Percentiles rank a stretch among this genome's conserved stretches.
Evolutionary conservation across 2,797 vertebrate species (phyloP).

Genomic region (Tangara arthus): DNA sequence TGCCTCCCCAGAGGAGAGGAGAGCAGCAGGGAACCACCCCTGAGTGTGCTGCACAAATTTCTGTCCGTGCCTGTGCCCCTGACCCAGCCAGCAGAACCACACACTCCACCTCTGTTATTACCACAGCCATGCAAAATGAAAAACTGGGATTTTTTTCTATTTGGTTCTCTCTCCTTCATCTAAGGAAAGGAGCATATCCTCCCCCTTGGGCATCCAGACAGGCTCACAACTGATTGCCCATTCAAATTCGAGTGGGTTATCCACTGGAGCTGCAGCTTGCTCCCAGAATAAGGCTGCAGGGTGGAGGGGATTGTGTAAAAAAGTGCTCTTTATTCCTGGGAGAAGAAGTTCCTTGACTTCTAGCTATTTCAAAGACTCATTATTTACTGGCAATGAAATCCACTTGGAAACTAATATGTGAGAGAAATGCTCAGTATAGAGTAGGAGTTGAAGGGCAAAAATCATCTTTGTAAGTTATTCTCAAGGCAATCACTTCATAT

Average conservation of each 20-base stretch:
- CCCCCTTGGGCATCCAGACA: background rate
- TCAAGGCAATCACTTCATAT: background rate
- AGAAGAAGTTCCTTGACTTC: constrained; percentile 4
- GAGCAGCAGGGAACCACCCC: background rate
- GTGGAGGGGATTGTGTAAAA: background rate
- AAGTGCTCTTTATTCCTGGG: background rate
- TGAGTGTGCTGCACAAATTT: background rate
- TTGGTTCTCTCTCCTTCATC: background rate
- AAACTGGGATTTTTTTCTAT: background rate
- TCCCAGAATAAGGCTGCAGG: background rate
- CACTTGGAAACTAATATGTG: background rate
- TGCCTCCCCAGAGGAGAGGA: background rate
- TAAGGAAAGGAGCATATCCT: background rate
- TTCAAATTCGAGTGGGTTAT: background rate
- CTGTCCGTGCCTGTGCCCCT: background rate
- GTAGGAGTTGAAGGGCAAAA: background rate
- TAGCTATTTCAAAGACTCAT: constrained; percentile 5
- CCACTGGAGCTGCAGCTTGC: background rate
- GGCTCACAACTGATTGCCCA: background rate
- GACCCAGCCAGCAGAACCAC: background rate
- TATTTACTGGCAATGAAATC: constrained; percentile 12
- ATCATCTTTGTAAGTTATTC: constrained; percentile 9
- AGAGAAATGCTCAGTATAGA: background rate
- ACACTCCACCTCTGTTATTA: background rate
- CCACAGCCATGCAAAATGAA: background rate